Evolutionary conservation across 2,888 invertebrate genomes (phyloP), one percentile per base, ranked within the genome.

Genomic region (Cenopis cana): DNA sequence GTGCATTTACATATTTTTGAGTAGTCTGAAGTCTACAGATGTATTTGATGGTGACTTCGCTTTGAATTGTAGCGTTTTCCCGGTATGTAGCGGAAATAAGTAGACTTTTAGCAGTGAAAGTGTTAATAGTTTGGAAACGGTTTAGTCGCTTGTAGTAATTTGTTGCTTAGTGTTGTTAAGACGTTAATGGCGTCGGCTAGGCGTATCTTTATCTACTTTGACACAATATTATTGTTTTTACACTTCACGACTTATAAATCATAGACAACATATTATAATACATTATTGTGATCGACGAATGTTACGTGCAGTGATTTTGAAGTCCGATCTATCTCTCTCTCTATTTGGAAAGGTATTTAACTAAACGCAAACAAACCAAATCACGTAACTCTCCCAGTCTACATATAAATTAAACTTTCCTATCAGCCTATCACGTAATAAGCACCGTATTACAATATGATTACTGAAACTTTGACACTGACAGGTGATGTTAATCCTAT

Each of bases 131-230:
- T 69, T 41, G 65, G 62, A 67, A 67, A 73, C 55, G 73, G 60
- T 41, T 56, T 57, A 69, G 66, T 67, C 41, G 66, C 66, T 68
- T 71, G 56, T 72, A 74, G 61, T 71, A 62, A 73, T 73, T 74
- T 74, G 71, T 73, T 71, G 71, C 71, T 67, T 71, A 68, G 68
- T 72, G 73, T 73, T 73, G 69, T 73, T 69, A 69, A 73, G 41
- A 59, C 52, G 57, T 69, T 67, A 67, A 41, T 57, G 59, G 41
- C 38, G 55, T 49, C 68, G 38, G 54, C 36, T 69, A 64, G 64
- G 69, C 65, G 54, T 46, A 66, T 50, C n/a, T n/a, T 17, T 29
- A 54, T 38, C 24, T 65, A 52, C 41, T 46, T 61, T 67, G 71
- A 66, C 60, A 46, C 41, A 46, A 8, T 33, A 64, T 24, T 68